phyloP scores from a whole-genome alignment of 2,113 vertebrate genomes.

The Pseudorectes ferrugineus region DNA sequence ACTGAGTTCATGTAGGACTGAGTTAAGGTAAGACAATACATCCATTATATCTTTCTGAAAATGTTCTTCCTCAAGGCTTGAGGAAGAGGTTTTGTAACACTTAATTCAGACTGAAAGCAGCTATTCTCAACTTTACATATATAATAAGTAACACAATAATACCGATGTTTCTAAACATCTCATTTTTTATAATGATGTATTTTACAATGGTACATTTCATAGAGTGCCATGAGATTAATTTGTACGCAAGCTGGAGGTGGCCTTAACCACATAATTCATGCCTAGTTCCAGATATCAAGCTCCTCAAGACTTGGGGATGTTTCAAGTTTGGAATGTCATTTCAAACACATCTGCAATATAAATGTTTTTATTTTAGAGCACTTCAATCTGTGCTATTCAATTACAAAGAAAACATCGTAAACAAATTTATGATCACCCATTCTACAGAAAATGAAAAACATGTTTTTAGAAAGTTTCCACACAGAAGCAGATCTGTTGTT shows the following conservation, averaged over 20 bases:
- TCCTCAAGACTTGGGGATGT: neutral
- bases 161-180: neutral
- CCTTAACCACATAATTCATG: neutral
- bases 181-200: neutral
- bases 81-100: neutral
- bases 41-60: neutral
- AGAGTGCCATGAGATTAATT: neutral
- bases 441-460: conserved; percentile 41
- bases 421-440: conserved; percentile 37
- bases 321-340: conserved; percentile 26
- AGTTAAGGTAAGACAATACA: neutral
- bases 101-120: neutral
- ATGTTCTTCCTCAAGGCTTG: neutral
- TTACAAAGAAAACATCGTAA: conserved; percentile 35
- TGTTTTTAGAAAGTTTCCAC: conserved; percentile 12
- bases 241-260: neutral
- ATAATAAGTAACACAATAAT: neutral
- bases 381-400: conserved; percentile 38
- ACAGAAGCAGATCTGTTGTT: conserved; percentile 18
- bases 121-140: neutral
- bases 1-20: neutral
- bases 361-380: conserved; percentile 7
- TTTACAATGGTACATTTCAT: neutral
- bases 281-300: neutral
- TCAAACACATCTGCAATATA: conserved; percentile 26